Percentiles rank a stretch among this genome's conserved stretches.
Conservation (phyloP, 2,888 invertebrate genomes). For the Sympetrum striolatum region DNA sequence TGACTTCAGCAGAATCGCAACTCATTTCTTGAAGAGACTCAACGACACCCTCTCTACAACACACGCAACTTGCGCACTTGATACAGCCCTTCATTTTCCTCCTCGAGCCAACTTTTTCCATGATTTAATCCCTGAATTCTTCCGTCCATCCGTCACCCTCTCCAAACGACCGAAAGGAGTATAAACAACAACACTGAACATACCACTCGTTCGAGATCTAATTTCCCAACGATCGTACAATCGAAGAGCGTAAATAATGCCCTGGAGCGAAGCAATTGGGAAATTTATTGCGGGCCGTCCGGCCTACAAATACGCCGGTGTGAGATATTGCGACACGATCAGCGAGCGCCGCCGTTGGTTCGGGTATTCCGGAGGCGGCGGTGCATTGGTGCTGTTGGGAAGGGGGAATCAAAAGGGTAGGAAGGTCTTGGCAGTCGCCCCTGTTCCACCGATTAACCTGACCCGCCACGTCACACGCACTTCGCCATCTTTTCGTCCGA, state of each 20-base stretch:
- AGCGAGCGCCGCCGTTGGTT: neutral
- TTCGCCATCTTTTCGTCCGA: conserved; percentile 1
- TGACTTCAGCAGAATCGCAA: too few relatives aligned
- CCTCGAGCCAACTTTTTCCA: too few relatives aligned
- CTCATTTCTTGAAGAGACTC: too few relatives aligned
- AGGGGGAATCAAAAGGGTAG: neutral
- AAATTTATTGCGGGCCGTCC: conserved; percentile 10
- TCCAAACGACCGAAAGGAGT: too few relatives aligned
- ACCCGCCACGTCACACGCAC: conserved; percentile 3
- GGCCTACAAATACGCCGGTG: neutral
- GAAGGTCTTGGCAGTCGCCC: conserved; percentile 34
- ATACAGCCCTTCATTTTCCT: too few relatives aligned
- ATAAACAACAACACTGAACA: neutral
- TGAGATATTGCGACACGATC: neutral
- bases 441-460: conserved; percentile 22
- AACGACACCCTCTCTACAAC: too few relatives aligned
- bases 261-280: conserved; percentile 17
- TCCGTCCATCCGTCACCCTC: too few relatives aligned
- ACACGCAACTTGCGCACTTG: too few relatives aligned
- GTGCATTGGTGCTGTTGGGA: neutral
- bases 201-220: neutral
- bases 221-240: conserved; percentile 4
- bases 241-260: conserved; percentile 28
- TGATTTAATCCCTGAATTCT: too few relatives aligned
- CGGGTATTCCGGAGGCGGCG: neutral